These are phyloP conservation scores for Steinernema feltiae DNA, from an alignment of 1,140 invertebrate genomes.

Conservation along the genomic window DNA sequence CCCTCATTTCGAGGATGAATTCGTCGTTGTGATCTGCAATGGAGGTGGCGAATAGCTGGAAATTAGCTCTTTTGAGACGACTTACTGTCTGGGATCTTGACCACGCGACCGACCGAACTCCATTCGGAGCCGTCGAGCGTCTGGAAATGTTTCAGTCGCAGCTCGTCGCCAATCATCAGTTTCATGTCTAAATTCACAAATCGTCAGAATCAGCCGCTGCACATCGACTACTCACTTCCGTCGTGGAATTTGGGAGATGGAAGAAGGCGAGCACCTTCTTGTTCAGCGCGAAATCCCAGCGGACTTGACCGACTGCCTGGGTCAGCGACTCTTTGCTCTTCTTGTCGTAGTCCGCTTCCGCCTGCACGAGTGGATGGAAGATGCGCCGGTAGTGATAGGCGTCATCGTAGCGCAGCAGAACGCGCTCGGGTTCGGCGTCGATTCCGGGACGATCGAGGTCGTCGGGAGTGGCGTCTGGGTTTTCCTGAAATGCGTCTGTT, in stretches of 20 bases:
- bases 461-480: conserved; percentile 91
- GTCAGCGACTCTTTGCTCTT: conserved; percentile 95
- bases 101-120: conserved; percentile 88
- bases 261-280: conserved; percentile 97
- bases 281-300: conserved; percentile 96
- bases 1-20: conserved; percentile 91
- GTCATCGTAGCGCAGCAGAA: conserved; percentile 86
- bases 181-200: conserved; percentile 73
- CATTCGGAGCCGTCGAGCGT: conserved; percentile 64
- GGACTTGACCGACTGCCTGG: conserved; percentile 93
- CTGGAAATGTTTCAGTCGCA: conserved; percentile 78
- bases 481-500: too few species aligned
- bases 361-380: conserved; percentile 89
- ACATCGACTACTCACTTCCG: conserved; percentile 58
- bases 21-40: conserved; percentile 84
- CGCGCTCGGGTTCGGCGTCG: conserved; percentile 92
- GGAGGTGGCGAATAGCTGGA: background rate
- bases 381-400: conserved; percentile 98
- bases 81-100: conserved; percentile 90
- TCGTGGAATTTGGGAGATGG: conserved; percentile 93
- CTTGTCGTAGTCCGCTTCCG: conserved; percentile 98
- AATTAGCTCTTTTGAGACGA: conserved; percentile 30
- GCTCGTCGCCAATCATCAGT: conserved; percentile 98
- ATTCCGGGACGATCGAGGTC: conserved; percentile 94
- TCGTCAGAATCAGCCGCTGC: conserved; percentile 5